Conservation (phyloP, 1,140 invertebrate species). For the Megalopta genalis region DNA sequence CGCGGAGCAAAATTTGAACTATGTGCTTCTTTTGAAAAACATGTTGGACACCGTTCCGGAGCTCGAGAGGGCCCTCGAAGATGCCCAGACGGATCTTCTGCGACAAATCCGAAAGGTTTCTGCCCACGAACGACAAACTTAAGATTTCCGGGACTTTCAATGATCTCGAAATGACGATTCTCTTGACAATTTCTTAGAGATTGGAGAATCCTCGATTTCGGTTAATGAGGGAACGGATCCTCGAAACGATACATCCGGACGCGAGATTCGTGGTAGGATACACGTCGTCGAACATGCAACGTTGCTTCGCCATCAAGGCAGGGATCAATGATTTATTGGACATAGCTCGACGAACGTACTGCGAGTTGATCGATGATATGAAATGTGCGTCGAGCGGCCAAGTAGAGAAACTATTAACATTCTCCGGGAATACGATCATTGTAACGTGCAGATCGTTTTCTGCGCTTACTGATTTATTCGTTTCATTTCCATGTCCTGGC, state of each 20-base stretch:
- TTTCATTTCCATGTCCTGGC: conserved; percentile 60
- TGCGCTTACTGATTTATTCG: not conserved
- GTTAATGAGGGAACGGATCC: conserved; percentile 84
- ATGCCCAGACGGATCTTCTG: conserved; percentile 83
- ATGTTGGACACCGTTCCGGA: conserved; percentile 86
- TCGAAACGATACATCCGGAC: conserved; percentile 87
- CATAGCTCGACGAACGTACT: conserved; percentile 88
- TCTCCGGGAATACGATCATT: no score
- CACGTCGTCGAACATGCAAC: conserved; percentile 85
- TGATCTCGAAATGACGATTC: no score
- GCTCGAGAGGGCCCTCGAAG: conserved; percentile 82
- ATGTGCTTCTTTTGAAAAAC: conserved; percentile 89
- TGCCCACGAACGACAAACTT: no score
- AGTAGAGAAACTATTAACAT: no score
- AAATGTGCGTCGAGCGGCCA: conserved; percentile 80
- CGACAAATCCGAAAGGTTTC: conserved; percentile 82
- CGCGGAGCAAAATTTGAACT: conserved; percentile 89
- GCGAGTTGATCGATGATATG: conserved; percentile 89
- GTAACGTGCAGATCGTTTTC: no score
- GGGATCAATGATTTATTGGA: conserved; percentile 88
- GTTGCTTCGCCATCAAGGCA: conserved; percentile 91
- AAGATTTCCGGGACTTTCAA: no score
- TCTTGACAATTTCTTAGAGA: conserved; percentile 62
- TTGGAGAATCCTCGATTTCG: conserved; percentile 79
- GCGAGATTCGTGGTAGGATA: conserved; percentile 85